Conservation (phyloP, 2,113 vertebrate species). For the Thalassarche chlororhynchos region DNA sequence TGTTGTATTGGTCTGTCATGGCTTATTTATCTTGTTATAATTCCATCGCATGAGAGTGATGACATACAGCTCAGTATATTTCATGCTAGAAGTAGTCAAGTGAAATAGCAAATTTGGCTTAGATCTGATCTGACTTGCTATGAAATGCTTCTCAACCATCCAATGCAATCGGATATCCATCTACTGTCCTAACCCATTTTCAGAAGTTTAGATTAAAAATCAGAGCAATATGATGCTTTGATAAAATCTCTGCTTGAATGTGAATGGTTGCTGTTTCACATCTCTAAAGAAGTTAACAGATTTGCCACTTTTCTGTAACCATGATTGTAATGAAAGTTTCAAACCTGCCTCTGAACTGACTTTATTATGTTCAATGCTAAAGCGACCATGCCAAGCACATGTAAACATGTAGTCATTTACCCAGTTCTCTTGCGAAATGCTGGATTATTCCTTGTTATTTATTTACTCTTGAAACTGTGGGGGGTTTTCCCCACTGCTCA, state of each 20-base stretch:
- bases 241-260: background rate
- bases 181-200: background rate
- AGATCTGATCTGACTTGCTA: background rate
- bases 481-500: background rate
- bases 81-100: background rate
- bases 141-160: background rate
- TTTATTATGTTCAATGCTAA: background rate
- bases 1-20: background rate
- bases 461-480: background rate
- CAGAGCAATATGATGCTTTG: background rate
- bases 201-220: background rate
- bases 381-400: background rate
- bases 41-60: background rate
- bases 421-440: background rate
- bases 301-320: background rate
- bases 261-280: background rate
- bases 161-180: background rate
- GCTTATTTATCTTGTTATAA: background rate
- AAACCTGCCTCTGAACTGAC: background rate
- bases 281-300: background rate
- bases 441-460: background rate
- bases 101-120: background rate
- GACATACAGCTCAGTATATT: background rate
- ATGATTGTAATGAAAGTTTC: rapidly evolving
- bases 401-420: rapidly evolving